A percentile compares a stretch with the other conserved stretches of the same genome.
Conservation (phyloP, 2,888 invertebrate species). For the Drosophila melanocephala region DNA sequence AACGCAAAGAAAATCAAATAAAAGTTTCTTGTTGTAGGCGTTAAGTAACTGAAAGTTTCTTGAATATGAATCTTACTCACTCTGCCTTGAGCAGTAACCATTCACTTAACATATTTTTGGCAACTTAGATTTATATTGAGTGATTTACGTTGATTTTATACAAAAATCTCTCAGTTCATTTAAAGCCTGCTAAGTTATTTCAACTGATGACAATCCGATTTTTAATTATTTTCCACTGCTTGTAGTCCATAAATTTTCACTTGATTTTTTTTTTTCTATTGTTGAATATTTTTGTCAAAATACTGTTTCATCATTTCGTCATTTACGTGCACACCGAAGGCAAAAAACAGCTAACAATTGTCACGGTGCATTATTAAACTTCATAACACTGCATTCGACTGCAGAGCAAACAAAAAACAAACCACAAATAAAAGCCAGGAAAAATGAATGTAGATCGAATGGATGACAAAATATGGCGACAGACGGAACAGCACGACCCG, state of each 20-base stretch:
- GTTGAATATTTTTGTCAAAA: not conserved
- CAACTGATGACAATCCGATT: not conserved
- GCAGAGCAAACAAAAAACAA: not conserved
- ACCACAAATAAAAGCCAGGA: conserved; percentile 19
- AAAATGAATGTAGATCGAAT: conserved; percentile 53
- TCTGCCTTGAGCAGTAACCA: not conserved
- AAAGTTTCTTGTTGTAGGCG: not conserved
- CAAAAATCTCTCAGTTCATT: not conserved
- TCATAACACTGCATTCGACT: conserved; percentile 32
- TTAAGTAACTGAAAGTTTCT: not conserved
- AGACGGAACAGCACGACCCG: not conserved
- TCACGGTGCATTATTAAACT: conserved; percentile 60
- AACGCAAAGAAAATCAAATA: conserved; percentile 10
- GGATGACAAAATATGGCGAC: conserved; percentile 62
- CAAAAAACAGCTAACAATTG: conserved; percentile 48
- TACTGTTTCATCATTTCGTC: conserved; percentile 35
- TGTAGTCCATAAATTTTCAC: conserved; percentile 9
- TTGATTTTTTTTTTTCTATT: conserved; percentile 13
- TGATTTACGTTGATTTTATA: not conserved
- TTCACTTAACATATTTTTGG: not conserved
- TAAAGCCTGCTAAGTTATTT: not conserved
- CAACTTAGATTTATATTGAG: not conserved
- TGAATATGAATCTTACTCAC: not conserved
- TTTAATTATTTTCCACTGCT: not conserved
- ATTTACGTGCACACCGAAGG: conserved; percentile 24